Percentiles rank a stretch among this genome's conserved stretches.
phyloP scores from a whole-genome alignment of 2,888 invertebrate genomes.

The Leucophora obtusa region DNA sequence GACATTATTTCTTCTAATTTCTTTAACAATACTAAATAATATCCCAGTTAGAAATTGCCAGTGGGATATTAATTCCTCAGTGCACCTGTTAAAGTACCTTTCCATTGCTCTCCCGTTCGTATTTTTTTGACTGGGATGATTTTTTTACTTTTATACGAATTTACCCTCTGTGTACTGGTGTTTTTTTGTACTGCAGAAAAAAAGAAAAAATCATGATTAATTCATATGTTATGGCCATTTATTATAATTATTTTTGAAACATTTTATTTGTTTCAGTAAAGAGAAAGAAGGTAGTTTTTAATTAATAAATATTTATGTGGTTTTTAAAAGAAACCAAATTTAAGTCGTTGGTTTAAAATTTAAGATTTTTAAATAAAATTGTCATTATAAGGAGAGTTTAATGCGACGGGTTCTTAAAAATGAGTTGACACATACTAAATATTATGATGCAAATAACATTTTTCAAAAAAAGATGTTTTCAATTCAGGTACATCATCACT shows the following conservation, averaged over 20 bases:
- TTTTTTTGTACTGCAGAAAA: background rate
- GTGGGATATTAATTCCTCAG: no score
- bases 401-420: background rate
- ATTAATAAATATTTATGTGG: constrained; percentile 6
- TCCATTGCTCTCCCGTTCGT: no score
- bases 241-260: constrained; percentile 55
- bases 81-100: no score
- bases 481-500: background rate
- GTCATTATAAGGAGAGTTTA: background rate
- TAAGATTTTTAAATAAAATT: background rate
- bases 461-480: no score
- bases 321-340: background rate
- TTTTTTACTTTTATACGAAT: background rate
- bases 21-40: no score
- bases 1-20: no score
- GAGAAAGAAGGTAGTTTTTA: background rate
- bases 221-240: constrained; percentile 56
- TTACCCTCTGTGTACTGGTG: background rate
- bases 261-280: background rate
- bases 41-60: no score
- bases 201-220: constrained; percentile 52
- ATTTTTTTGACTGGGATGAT: no score
- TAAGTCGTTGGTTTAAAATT: background rate
- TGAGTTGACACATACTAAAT: background rate
- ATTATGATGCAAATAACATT: no score